Base-by-base conservation (phyloP, 2,113 vertebrate genomes). In the Meles meles region DNA sequence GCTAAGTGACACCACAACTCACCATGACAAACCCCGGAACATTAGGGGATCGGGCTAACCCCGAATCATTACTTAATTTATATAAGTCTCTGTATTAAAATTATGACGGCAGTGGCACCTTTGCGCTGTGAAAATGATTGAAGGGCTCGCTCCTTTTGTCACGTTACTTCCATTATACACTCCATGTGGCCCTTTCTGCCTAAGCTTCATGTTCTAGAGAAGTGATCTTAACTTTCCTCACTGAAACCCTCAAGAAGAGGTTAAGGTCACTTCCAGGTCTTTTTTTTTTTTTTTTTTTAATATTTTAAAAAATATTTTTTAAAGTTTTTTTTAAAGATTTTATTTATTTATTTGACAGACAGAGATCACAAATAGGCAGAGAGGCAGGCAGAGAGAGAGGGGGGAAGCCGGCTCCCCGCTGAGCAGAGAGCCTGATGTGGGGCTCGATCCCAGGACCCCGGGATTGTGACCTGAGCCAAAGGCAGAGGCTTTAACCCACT, bases 1-100 rank as follows among this genome's bases (percentile, higher is more conserved):
- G 84, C 42, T 96, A 93, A 94, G 94, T 34, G 88, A 96, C 55
- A 85, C 59, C 76, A 93, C 89, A 86, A 86, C 69, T 97, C 95
- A 90, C 42, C 15, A 17, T 72, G 92, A 95, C 93, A 97, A 97
- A 93, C 61, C 49, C 49, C 21, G 86, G 95, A 89, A 85, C 76
- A 69, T 17, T 23, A 55, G 29, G n/a, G 31, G 52, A 72, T 63
- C 59, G 79, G 74, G 83, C 57, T 93, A 79, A 69, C 27, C 80
- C 37, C 65, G 80, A 81, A 52, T 61, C 69, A 79, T 61, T 67
- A 88, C 84, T 96, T 96, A 84, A 94, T 89, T 86, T 93, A 92
- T 59, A 91, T 59, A 61, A 85, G 87, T 80, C 61, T 93, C 74
- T 83, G 72, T 63, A 92, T 69, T 88, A 95, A 93, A 91, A 89